Conservation (phyloP, 2,797 vertebrate species). For the Channa striata region DNA sequence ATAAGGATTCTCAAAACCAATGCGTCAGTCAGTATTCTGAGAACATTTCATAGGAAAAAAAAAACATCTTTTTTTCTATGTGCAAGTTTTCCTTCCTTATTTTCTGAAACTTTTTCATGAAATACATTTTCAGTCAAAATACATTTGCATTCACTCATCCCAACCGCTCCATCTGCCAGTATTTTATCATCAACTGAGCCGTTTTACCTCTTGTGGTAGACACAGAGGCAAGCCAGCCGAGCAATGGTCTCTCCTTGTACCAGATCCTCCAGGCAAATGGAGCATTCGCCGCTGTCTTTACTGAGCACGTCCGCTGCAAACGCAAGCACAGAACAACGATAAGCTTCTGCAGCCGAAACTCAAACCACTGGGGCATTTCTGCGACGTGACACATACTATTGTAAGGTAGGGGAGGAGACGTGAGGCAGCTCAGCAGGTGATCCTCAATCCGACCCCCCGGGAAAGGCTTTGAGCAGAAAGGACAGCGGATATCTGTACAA, state of each 20-base stretch:
- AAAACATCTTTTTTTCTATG: neutral
- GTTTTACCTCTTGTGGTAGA: conserved; percentile 87
- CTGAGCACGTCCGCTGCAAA: conserved; percentile 83
- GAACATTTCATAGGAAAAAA: neutral
- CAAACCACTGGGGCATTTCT: neutral
- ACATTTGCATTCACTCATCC: neutral
- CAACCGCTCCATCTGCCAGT: neutral
- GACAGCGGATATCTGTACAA: conserved; percentile 83
- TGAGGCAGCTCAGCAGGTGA: conserved; percentile 87
- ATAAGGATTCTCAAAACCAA: neutral
- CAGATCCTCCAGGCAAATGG: conserved; percentile 87
- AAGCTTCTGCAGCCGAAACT: conserved; percentile 22
- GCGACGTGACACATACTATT: conserved; percentile 78
- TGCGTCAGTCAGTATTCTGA: neutral
- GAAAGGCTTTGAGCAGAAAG: conserved; percentile 87
- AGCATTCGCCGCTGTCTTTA: conserved; percentile 88
- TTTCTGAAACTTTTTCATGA: conserved; percentile 1
- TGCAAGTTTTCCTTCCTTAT: conserved; percentile 6
- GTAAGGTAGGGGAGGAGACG: conserved; percentile 85
- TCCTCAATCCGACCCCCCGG: conserved; percentile 86
- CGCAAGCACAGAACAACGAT: conserved; percentile 35
- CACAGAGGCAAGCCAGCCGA: conserved; percentile 86
- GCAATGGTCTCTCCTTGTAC: conserved; percentile 86
- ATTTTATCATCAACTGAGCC: conserved; percentile 9
- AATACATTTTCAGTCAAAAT: neutral